Evolutionary conservation across 1,140 invertebrate species (phyloP).

Genomic region (Drosophila ohnishii): DNA sequence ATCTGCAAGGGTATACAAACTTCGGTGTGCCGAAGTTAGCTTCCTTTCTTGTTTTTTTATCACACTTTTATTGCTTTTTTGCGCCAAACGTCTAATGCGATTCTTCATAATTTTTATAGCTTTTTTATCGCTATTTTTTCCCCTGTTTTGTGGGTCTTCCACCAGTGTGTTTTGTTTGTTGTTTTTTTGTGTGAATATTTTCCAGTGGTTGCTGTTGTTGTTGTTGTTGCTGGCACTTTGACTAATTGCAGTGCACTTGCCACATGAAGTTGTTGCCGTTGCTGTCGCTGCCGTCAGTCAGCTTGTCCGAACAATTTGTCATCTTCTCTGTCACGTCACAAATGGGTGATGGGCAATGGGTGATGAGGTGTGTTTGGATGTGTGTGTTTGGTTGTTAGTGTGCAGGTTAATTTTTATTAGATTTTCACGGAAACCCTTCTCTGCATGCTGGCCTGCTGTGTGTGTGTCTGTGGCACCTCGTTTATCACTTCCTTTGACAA

Average conservation of each 20-base stretch:
- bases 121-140: conserved; percentile 58
- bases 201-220: conserved; percentile 16
- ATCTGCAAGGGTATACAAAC: too few relatives aligned
- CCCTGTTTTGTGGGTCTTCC: conserved; percentile 41
- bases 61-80: conserved; percentile 64
- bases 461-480: conserved; percentile 49
- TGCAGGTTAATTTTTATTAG: conserved; percentile 71
- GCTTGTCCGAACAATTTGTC: conserved; percentile 72
- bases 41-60: conserved; percentile 69
- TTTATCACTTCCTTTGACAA: conserved; percentile 80
- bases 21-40: too few relatives aligned
- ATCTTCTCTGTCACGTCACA: conserved; percentile 77
- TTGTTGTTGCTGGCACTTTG: conserved; percentile 65
- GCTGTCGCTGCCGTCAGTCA: conserved; percentile 66
- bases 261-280: conserved; percentile 61
- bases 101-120: conserved; percentile 57
- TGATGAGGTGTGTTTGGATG: conserved; percentile 17
- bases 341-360: conserved; percentile 40
- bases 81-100: conserved; percentile 46
- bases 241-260: conserved; percentile 79
- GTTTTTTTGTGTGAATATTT: conserved; percentile 11
- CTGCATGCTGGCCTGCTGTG: conserved; percentile 32
- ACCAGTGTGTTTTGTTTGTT: conserved; percentile 22
- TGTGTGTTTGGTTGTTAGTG: neutral
- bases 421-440: conserved; percentile 63